These are phyloP conservation scores for Apis mellifera DNA, from an alignment of 1,140 invertebrate species.

Conservation along the genomic window Amel_HAv3.1 CM009936.2:3618501-3619000, in stretches of 20 bases:
- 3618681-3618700: conserved; percentile 4
- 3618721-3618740: not conserved
- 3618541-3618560: too few species aligned
- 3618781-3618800: not conserved
- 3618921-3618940: conserved; percentile 22
- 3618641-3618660: too few species aligned
- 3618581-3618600: not conserved
- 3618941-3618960: conserved; percentile 5
- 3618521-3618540: too few species aligned
- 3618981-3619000: not conserved
- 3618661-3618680: not conserved
- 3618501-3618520: too few species aligned
- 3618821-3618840: not conserved
- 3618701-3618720: not conserved
- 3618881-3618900: conserved; percentile 3
- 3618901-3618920: not conserved
- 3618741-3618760: not conserved
- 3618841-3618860: conserved; percentile 13
- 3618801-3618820: not conserved
- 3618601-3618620: not conserved
- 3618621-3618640: not conserved
- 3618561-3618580: too few species aligned
- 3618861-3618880: conserved; percentile 2
- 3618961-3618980: not conserved
- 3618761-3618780: not conserved